These are phyloP conservation scores for Dicycla oo DNA, from an alignment of 2,888 invertebrate genomes.

Conservation along the genomic window DNA sequence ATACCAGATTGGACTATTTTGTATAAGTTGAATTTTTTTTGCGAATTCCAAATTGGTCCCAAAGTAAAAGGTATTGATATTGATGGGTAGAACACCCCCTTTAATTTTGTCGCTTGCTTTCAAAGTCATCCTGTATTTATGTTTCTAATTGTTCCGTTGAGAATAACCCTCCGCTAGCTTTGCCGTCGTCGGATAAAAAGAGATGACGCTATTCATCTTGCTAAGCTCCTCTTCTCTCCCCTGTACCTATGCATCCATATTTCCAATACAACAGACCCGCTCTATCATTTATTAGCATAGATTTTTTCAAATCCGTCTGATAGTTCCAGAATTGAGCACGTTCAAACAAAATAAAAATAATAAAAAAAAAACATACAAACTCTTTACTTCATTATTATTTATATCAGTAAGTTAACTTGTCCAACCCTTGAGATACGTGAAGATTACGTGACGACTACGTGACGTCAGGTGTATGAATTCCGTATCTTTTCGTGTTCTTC, in stretches of 20 bases:
- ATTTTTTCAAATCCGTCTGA: too few species aligned
- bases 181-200: too few species aligned
- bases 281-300: too few species aligned
- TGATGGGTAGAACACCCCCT: too few species aligned
- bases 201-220: not conserved
- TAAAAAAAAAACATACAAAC: too few species aligned
- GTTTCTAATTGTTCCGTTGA: not conserved
- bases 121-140: not conserved
- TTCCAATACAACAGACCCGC: not conserved
- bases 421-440: slow-evolving; percentile 17
- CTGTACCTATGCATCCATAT: not conserved
- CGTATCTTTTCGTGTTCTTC: slow-evolving; percentile 48
- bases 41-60: too few species aligned
- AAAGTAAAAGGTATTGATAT: too few species aligned
- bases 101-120: too few species aligned
- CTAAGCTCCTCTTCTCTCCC: not conserved
- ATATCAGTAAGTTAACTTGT: slow-evolving; percentile 4
- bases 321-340: too few species aligned
- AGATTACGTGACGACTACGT: slow-evolving; percentile 10
- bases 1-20: too few species aligned
- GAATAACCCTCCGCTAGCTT: not conserved
- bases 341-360: too few species aligned
- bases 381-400: not conserved
- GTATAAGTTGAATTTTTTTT: too few species aligned
- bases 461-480: slow-evolving; percentile 36